Base-by-base conservation (phyloP, 2,113 vertebrate genomes). In the Notothenia coriiceps region DNA sequence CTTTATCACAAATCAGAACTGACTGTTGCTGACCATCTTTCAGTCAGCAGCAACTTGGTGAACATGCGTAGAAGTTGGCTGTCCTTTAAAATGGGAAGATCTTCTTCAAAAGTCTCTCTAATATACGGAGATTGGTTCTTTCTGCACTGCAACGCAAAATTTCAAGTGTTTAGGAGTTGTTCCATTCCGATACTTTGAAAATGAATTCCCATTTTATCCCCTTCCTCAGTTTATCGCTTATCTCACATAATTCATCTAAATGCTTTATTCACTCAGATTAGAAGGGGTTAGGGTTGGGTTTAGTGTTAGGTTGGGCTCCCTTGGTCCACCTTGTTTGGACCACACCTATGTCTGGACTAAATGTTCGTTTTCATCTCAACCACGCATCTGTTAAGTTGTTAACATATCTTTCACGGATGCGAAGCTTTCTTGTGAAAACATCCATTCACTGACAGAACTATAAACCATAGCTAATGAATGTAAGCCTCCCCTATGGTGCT, bases 1-100 rank as follows among this genome's bases (percentile, higher is more conserved):
- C 63, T 84, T 87, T 79, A 80, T 86, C 72, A 71, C n/a, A 56
- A 85, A 77, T 78, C 33, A 40, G 17, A 84, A 50, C 10, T 71
- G 81, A 77, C n/a, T 79, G 65, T 64, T 29, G 35, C 71, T 61
- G 50, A 2, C 72, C 40, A 7, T 79, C 46, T 14, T 60, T 67
- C 51, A 29, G 46, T 63, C 29, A 29, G 22, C 13, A 33, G 70
- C 17, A 78, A 69, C 74, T 83, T 14, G 74, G 79, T 86, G 60
- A 50, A 60, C 68, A 74, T 71, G 63, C 25, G 46, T 35, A 25
- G 66, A 70, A n/a, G 18, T 11, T 56, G 56, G 50, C 65, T 59
- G 56, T 78, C 33, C 44, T 62, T 59, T 60, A 29, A 74, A 74
- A 65, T 3, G 35, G 3, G 29, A 40, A 40, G 35, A 22, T 44